These are phyloP conservation scores for Sinocyclocheilus rhinocerous DNA, from an alignment of 2,113 vertebrate genomes.

Conservation along the genomic window DNA sequence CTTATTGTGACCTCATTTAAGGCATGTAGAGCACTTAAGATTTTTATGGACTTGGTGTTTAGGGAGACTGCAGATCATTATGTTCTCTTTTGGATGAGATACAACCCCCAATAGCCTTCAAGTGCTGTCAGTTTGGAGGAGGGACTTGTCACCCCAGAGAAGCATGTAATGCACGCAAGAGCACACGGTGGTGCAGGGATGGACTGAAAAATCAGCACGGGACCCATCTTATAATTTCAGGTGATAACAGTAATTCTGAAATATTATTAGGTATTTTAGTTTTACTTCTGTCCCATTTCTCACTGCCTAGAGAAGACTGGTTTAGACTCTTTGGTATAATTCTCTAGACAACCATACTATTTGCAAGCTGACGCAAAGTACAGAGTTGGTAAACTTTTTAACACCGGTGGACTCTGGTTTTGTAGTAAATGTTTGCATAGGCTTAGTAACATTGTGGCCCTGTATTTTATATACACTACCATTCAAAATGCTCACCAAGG, in stretches of 20 bases:
- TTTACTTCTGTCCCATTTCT: neutral
- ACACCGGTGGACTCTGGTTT: neutral
- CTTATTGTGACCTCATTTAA: neutral
- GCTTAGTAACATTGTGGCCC: neutral
- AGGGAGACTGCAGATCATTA: slow-evolving; percentile 49
- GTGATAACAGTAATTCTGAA: neutral
- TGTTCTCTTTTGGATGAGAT: slow-evolving; percentile 64
- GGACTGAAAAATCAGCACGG: neutral
- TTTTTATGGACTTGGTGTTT: slow-evolving; percentile 19
- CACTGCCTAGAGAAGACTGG: neutral
- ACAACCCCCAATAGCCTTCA: slow-evolving; percentile 59
- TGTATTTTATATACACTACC: neutral
- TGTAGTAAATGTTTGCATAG: neutral
- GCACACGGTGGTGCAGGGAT: neutral
- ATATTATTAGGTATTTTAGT: neutral
- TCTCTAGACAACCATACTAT: neutral
- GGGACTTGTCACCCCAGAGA: slow-evolving; percentile 33
- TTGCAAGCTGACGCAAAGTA: neutral
- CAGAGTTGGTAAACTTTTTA: neutral
- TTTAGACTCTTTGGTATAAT: neutral
- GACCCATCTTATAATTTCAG: neutral
- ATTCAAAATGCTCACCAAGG: neutral
- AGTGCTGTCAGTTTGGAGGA: slow-evolving; percentile 62
- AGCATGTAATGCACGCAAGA: neutral
- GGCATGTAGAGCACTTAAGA: neutral